These are phyloP conservation scores for Nymphicus hollandicus DNA, from an alignment of 2,113 vertebrate species.

Conservation along the genomic window DNA sequence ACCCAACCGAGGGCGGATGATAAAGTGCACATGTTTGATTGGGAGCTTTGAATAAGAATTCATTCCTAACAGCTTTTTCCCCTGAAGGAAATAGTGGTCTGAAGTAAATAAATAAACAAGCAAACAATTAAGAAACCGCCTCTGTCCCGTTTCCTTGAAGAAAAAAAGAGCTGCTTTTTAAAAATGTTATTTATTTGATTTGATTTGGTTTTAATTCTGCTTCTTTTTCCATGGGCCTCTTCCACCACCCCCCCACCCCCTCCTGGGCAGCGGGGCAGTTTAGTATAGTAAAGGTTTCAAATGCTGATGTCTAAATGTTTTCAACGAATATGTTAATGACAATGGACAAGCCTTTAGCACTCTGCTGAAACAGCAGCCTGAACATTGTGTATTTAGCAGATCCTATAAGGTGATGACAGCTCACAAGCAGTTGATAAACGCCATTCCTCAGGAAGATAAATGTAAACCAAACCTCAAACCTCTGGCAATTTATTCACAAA, in stretches of 20 bases:
- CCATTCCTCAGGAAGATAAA: conserved; percentile 38
- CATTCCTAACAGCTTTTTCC: not conserved
- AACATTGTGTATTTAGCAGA: not conserved
- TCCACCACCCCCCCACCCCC: not conserved
- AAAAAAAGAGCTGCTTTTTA: not conserved
- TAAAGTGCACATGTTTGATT: not conserved
- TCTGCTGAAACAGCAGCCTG: conserved; percentile 9
- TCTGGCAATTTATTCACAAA: conserved; percentile 11
- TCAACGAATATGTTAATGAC: not conserved
- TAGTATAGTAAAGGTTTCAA: not conserved
- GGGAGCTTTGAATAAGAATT: conserved; percentile 27
- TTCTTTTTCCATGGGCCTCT: not conserved
- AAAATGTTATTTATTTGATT: not conserved
- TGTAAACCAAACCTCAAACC: conserved; percentile 42
- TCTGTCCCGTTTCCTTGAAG: not conserved
- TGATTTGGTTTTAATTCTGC: not conserved
- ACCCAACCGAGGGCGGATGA: not conserved
- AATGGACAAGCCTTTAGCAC: not conserved
- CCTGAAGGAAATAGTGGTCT: not conserved
- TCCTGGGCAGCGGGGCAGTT: not conserved
- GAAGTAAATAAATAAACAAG: not conserved
- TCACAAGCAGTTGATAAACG: conserved; percentile 49
- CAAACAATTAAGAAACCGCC: not conserved
- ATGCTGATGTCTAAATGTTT: not conserved
- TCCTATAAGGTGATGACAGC: conserved; percentile 18